Percentiles rank a stretch among this genome's conserved stretches.
Evolutionary conservation across 1,140 invertebrate genomes (phyloP).

Genomic region (Octopus sinensis): DNA sequence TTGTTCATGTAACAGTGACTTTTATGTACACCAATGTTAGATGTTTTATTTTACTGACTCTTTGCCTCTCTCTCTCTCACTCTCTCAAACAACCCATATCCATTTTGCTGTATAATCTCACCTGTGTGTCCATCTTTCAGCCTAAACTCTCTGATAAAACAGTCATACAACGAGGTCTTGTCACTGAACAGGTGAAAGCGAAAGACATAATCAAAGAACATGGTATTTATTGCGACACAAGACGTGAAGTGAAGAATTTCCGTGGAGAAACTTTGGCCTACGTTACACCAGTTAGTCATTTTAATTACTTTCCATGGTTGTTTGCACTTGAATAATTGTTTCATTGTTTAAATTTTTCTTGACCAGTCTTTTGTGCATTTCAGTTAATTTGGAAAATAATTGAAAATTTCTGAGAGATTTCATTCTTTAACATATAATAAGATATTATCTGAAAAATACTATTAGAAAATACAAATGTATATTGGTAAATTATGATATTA

Average conservation of each 20-base stretch:
- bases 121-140: neutral
- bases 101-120: too few species aligned
- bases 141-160: constrained; percentile 57
- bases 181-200: constrained; percentile 65
- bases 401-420: neutral
- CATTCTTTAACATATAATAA: neutral
- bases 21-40: too few species aligned
- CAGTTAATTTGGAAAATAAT: neutral
- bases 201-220: constrained; percentile 76
- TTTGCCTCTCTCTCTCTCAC: too few species aligned
- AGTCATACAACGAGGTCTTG: constrained; percentile 70
- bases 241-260: constrained; percentile 68
- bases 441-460: neutral
- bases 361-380: neutral
- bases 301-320: neutral
- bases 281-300: constrained; percentile 78
- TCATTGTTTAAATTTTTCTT: neutral
- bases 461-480: neutral
- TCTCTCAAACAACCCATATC: too few species aligned
- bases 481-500: too few species aligned
- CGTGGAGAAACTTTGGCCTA: constrained; percentile 76
- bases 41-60: too few species aligned
- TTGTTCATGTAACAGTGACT: too few species aligned
- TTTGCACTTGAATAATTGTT: neutral
- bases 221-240: constrained; percentile 67